Percentiles rank a stretch among this genome's conserved stretches.
Evolutionary conservation across 2,113 vertebrate genomes (phyloP).

Genomic region (Neodontobutis hainanensis): DNA sequence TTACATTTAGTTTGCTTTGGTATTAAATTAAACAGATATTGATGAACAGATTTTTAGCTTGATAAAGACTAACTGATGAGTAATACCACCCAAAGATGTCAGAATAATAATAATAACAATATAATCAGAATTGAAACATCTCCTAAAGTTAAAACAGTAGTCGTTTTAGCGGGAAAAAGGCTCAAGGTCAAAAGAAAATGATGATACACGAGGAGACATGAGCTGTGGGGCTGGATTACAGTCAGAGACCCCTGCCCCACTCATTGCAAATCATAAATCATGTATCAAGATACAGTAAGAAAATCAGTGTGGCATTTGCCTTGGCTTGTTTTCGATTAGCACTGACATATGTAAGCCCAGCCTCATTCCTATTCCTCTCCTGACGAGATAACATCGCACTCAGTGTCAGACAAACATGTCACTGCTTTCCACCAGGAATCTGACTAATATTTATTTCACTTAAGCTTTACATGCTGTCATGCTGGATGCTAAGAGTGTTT

Average conservation of each 20-base stretch:
- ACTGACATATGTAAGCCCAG: constrained; percentile 14
- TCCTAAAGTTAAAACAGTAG: no score
- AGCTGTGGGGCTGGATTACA: constrained; percentile 1
- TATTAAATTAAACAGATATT: no score
- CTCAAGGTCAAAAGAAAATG: not conserved
- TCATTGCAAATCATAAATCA: not conserved
- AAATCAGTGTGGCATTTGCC: constrained; percentile 37
- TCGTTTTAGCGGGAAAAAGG: not conserved
- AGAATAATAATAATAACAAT: no score
- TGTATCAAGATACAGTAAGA: constrained; percentile 4
- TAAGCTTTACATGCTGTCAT: constrained; percentile 10
- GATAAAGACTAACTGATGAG: no score
- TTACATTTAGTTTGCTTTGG: no score
- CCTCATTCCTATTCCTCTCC: not conserved
- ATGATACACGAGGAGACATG: not conserved
- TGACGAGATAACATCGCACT: constrained; percentile 31
- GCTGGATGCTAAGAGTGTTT: constrained; percentile 6
- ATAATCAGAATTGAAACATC: no score
- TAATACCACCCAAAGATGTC: no score
- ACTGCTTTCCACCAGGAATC: not conserved
- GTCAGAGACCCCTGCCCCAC: not conserved
- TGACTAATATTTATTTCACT: constrained; percentile 21
- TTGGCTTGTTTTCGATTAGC: constrained; percentile 53
- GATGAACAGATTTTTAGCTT: no score
- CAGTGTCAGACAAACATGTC: constrained; percentile 25